Percentiles rank a stretch among this genome's conserved stretches.
phyloP scores from a whole-genome alignment of 2,888 invertebrate species.

The Pristionchus arcanus region DNA sequence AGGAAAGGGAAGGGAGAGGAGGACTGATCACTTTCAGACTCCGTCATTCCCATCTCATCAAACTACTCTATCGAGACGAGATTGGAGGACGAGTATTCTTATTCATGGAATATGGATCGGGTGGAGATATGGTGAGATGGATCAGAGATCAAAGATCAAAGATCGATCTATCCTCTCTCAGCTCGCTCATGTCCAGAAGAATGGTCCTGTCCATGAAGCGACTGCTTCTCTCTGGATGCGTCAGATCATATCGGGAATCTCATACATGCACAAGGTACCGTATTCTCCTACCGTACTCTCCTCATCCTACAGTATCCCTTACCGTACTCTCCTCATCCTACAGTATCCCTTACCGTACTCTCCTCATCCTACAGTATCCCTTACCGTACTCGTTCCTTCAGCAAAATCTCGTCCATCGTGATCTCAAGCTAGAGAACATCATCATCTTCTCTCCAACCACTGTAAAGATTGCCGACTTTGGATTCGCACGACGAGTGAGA shows the following conservation, averaged over 20 bases:
- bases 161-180: constrained; percentile 57
- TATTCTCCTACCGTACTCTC: not conserved
- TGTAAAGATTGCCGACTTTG: constrained; percentile 81
- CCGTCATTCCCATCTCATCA: constrained; percentile 61
- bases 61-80: constrained; percentile 65
- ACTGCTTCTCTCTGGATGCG: constrained; percentile 79
- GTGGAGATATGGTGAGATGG: constrained; percentile 79
- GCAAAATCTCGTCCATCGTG: constrained; percentile 81
- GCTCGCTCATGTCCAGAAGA: constrained; percentile 80
- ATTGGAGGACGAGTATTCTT: constrained; percentile 76
- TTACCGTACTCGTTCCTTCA: constrained; percentile 52
- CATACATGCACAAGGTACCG: constrained; percentile 54
- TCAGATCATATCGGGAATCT: constrained; percentile 70
- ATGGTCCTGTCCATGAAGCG: constrained; percentile 80
- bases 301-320: no score
- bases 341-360: not conserved
- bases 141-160: not conserved
- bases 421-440: constrained; percentile 82
- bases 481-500: constrained; percentile 79
- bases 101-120: constrained; percentile 80
- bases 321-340: no score
- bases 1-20: not conserved
- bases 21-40: constrained; percentile 53
- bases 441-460: constrained; percentile 79
- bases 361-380: not conserved